Percentiles rank a stretch among this genome's conserved stretches.
These are phyloP conservation scores for Sepiola atlantica DNA, from an alignment of 2,888 invertebrate species.

Conservation along the genomic window DNA sequence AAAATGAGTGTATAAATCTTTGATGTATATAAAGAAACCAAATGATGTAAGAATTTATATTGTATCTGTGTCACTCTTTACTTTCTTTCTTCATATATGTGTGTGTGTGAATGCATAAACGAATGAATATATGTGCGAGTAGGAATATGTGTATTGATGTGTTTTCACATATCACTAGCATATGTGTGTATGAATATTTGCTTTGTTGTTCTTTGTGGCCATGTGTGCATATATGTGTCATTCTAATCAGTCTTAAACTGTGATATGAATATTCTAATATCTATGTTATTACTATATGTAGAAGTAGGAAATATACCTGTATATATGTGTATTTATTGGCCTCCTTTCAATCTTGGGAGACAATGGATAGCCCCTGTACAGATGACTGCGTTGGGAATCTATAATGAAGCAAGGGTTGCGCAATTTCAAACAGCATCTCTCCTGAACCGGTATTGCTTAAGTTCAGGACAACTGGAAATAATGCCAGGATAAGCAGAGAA, in stretches of 20 bases:
- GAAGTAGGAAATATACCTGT: neutral
- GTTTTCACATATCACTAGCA: neutral
- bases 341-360: neutral
- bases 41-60: too few species aligned
- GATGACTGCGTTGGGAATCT: too few species aligned
- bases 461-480: too few species aligned
- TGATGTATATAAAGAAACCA: neutral
- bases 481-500: too few species aligned
- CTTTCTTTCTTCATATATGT: too few species aligned
- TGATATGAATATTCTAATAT: neutral
- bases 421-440: too few species aligned
- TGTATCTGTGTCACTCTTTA: too few species aligned
- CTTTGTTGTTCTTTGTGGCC: neutral
- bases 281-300: neutral
- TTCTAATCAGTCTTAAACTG: neutral
- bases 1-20: neutral
- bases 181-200: neutral
- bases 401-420: too few species aligned
- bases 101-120: too few species aligned
- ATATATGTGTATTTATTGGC: neutral
- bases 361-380: too few species aligned
- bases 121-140: too few species aligned
- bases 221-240: neutral
- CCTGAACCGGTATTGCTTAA: too few species aligned
- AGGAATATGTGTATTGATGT: neutral